phyloP scores from a whole-genome alignment of 2,797 vertebrate species.

The Lerista edwardsae region DNA sequence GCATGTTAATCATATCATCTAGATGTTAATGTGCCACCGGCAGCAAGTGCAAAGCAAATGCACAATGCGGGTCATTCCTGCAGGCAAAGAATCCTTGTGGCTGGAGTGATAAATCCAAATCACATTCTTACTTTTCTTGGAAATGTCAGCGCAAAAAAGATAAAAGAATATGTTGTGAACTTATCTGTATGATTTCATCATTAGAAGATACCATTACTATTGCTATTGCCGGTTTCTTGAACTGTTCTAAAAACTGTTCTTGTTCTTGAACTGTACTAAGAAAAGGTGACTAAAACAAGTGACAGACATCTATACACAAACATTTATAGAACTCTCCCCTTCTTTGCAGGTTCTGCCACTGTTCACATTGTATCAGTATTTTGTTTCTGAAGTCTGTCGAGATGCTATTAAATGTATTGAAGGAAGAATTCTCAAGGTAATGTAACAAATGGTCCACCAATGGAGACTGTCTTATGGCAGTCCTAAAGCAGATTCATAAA shows the following conservation, averaged over 20 bases:
- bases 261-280: no score
- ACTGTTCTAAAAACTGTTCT: not conserved
- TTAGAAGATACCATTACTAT: not conserved
- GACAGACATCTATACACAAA: not conserved
- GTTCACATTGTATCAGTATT: slow-evolving; percentile 86
- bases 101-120: not conserved
- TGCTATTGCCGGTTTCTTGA: not conserved
- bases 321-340: slow-evolving; percentile 16
- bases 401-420: slow-evolving; percentile 82
- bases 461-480: no score
- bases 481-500: no score
- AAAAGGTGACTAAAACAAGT: not conserved
- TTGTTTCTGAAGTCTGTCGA: slow-evolving; percentile 86
- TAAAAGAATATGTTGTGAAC: not conserved
- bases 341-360: slow-evolving; percentile 86
- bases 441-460: slow-evolving; percentile 16
- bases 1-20: no score
- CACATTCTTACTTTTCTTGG: not conserved
- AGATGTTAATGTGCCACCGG: not conserved
- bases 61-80: not conserved
- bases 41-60: not conserved
- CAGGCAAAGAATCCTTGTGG: not conserved
- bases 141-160: not conserved
- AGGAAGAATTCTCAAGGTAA: slow-evolving; percentile 92
- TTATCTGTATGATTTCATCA: not conserved